Base-by-base conservation (phyloP, 2,113 vertebrate genomes). In the Ammospiza nelsoni region DNA sequence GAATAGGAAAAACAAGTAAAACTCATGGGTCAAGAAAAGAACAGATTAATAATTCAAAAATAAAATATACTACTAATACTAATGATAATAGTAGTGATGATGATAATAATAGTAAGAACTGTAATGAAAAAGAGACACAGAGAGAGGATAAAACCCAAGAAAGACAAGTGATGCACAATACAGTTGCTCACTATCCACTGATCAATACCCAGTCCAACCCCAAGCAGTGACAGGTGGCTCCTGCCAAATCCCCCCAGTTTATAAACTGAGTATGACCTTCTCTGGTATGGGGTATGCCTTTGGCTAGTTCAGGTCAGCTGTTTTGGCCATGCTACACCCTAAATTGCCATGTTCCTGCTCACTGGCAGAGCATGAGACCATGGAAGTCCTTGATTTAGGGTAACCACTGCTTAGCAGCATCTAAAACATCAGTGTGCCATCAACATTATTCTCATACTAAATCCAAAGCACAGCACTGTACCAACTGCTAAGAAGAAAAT, bases 1-100 rank as follows among this genome's bases (percentile, higher is more conserved):
- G 25, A 37, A 33, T 5, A 0, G 0, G 13, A 2, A 41, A 55
- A 82, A 73, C 61, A 41, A 15, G 13, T 37, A 23, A 33, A 83
- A 23, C 15, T 27, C 4, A 6, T 28, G 48, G 5, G 35, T 35
- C 49, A 8, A 49, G 18, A 15, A 33, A 62, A 69, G 31, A 77
- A 33, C 3, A 4, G 37, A 12, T 17, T 49, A 69, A 62, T 63
- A 43, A 69, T 28, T 49, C 17, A 62, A 76, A 62, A 76, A 69
- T 15, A 54, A 54, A 55, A 55, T 69, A 69, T 31, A 35, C 5
- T 39, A n/a, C 6, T 67, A 82, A 5, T 46, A 46, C 18, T 54
- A 54, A 25, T 59, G 5, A 39, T 39, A 18, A 29, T 29, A 29
- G 51, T 24, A 49, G 48, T 49, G 46, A 59, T 28, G 9, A 39